Evolutionary conservation across 2,888 invertebrate species (phyloP).

Genomic region (Spialia ferax): DNA sequence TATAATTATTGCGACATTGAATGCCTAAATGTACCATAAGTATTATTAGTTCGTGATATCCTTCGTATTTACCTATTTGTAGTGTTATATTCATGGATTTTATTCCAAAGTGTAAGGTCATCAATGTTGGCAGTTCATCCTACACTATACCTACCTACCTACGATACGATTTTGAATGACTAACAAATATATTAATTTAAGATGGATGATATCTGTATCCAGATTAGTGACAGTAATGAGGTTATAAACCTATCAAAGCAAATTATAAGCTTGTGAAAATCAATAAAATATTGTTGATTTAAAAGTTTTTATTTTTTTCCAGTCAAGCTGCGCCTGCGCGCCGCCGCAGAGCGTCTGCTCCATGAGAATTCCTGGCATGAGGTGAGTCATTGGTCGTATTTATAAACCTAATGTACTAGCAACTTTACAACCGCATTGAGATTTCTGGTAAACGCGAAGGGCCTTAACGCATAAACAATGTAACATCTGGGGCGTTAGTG

Average conservation of each 20-base stretch:
- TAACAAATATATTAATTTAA: too few species aligned
- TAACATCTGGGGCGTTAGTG: constrained; percentile 40
- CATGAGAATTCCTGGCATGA: constrained; percentile 78
- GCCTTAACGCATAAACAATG: constrained; percentile 40
- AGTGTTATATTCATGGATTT: too few species aligned
- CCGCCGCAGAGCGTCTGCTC: constrained; percentile 63
- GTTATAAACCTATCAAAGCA: background rate
- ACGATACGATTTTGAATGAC: too few species aligned
- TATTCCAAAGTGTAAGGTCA: too few species aligned
- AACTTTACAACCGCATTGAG: constrained; percentile 42
- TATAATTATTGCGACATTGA: too few species aligned
- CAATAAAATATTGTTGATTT: constrained; percentile 37
- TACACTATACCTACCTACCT: too few species aligned
- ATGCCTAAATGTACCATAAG: too few species aligned
- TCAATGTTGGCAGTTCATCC: too few species aligned
- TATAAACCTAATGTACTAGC: constrained; percentile 49
- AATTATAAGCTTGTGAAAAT: constrained; percentile 10
- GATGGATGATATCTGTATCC: too few species aligned
- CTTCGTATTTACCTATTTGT: too few species aligned
- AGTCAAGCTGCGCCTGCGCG: constrained; percentile 69
- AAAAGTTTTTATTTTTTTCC: constrained; percentile 61
- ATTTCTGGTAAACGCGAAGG: constrained; percentile 41
- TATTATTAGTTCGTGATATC: too few species aligned
- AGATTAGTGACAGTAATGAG: too few species aligned
- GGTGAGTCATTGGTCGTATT: constrained; percentile 76